These are phyloP conservation scores for Artemisiospiza belli DNA, from an alignment of 2,113 vertebrate species.

Conservation along the genomic window DNA sequence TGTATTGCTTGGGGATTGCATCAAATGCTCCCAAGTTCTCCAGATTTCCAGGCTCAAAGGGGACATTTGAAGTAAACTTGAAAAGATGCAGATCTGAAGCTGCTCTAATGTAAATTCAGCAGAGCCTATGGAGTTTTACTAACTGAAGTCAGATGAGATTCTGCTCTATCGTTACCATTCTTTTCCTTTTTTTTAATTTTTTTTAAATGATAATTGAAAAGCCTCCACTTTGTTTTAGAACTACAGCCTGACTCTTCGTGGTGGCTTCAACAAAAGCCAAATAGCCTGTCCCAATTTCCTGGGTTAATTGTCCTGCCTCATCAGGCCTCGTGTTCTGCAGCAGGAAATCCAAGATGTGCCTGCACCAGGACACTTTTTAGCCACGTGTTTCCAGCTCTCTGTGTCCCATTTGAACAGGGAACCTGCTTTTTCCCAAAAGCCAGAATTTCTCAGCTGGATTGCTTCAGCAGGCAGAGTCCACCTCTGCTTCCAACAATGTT, in stretches of 20 bases:
- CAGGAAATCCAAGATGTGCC: not conserved
- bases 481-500: not conserved
- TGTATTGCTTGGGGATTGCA: slow-evolving; percentile 38
- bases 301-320: not conserved
- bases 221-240: slow-evolving; percentile 31
- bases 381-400: not conserved
- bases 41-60: slow-evolving; percentile 57
- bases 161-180: not conserved
- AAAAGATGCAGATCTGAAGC: slow-evolving; percentile 64
- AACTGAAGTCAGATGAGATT: slow-evolving; percentile 46
- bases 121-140: slow-evolving; percentile 36
- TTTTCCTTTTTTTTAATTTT: not conserved
- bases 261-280: slow-evolving; percentile 2
- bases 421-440: not conserved
- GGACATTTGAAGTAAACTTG: slow-evolving; percentile 58
- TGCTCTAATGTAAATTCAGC: slow-evolving; percentile 41
- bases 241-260: not conserved
- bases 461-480: not conserved
- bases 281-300: slow-evolving; percentile 5
- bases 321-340: not conserved
- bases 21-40: slow-evolving; percentile 57
- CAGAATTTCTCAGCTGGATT: not conserved
- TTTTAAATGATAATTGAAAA: slow-evolving; percentile 38
- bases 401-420: not conserved
- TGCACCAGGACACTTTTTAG: not conserved